These are phyloP conservation scores for Puntigrus tetrazona DNA, from an alignment of 2,113 vertebrate species.

Conservation along the genomic window DNA sequence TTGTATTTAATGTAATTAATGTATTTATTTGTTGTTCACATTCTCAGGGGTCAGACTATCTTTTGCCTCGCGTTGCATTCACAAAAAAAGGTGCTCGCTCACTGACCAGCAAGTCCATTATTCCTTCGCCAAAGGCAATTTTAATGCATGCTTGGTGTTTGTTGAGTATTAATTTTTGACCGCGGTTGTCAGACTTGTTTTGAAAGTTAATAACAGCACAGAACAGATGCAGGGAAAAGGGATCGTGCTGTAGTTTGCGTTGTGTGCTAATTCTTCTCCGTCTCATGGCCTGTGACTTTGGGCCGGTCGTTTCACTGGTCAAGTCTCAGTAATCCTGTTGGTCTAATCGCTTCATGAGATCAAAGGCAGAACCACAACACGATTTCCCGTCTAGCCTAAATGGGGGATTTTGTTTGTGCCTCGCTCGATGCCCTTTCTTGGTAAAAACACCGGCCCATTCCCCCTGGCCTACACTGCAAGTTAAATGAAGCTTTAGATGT, in stretches of 20 bases:
- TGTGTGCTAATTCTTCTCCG: neutral
- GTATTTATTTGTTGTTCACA: neutral
- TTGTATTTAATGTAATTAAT: too few species aligned
- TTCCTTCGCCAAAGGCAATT: neutral
- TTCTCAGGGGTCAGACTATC: neutral
- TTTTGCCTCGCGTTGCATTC: neutral
- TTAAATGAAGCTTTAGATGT: conserved; percentile 12
- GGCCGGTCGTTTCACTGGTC: neutral
- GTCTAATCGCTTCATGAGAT: conserved; percentile 14
- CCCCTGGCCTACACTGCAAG: neutral
- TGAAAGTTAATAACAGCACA: neutral
- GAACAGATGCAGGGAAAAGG: neutral
- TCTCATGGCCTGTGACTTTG: neutral
- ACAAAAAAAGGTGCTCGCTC: neutral
- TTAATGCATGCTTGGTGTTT: neutral
- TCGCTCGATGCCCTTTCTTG: conserved; percentile 8
- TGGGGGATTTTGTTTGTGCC: neutral
- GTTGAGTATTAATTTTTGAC: neutral
- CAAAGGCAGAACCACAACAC: conserved; percentile 32
- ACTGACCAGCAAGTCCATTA: neutral
- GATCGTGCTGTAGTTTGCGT: neutral
- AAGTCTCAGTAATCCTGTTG: conserved; percentile 25
- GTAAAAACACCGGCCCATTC: neutral
- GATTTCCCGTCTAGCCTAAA: conserved; percentile 16
- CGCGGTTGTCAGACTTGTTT: neutral